Evolutionary conservation across 2,888 invertebrate species (phyloP), one percentile per base, ranked within the genome.

Genomic region (Willowsia nigromaculata): DNA sequence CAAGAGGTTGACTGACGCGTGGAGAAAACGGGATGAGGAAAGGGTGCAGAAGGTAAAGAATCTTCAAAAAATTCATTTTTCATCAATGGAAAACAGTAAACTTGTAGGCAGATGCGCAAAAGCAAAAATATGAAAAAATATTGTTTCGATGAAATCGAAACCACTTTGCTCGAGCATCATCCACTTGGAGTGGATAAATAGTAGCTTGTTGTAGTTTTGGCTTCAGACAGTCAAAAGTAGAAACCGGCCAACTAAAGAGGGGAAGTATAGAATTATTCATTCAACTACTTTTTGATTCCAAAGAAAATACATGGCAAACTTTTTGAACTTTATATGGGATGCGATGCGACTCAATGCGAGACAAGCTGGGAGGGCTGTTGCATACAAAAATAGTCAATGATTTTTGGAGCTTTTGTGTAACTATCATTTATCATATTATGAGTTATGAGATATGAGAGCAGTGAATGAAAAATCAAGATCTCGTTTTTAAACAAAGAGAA

Each of bases 401-500:
- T 56, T 56, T 56, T 56, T 56, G 15, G 56, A n/a, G n/a, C n/a
- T n/a, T 18, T 56, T 50, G 40, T 40, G 5, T n/a, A n/a, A n/a
- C 40, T 40, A 33, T 53, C 71, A 83, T 68, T 83, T 71, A 53
- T 68, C 59, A 83, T 59, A 47, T 50, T 37, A 13, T 18, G 40
- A 7, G 40, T 40, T 7, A 7, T 4, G 5, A 11, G 50, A 56
- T 56, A 65, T 81, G 40, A 81, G 33, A 53, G 81, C n/a, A n/a
- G n/a, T n/a, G n/a, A n/a, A n/a, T n/a, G n/a, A n/a, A 81, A 81
- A 81, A 81, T 81, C 81, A 81, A 81, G 81, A 59, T 65, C 1
- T 85, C 56, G n/a, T n/a, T n/a, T n/a, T 74, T 71, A 53, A 56
- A 15, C 15, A 65, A 76, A 22, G 59, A 47, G 50, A 82, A 88